A percentile compares a stretch with the other conserved stretches of the same genome.
phyloP scores from a whole-genome alignment of 2,888 invertebrate genomes.

The Urechis unicinctus region DNA sequence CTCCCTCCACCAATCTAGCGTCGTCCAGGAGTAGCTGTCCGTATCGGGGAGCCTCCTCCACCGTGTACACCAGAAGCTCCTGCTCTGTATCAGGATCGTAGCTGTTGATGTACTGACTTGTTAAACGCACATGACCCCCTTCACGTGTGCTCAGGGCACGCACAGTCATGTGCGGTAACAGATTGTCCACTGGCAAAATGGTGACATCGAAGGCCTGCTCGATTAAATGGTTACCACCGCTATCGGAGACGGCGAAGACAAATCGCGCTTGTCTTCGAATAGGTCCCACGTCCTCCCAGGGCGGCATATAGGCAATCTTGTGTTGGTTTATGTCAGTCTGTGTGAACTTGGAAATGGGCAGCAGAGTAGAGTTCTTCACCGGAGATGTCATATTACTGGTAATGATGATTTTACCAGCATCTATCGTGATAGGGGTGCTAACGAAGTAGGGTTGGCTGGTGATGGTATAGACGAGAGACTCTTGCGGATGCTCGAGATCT shows the following conservation, averaged over 20 bases:
- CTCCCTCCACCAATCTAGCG: conserved; percentile 32
- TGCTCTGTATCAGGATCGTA: conserved; percentile 42
- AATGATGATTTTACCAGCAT: conserved; percentile 43
- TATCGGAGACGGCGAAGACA: conserved; percentile 13
- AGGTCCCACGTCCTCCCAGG: conserved; percentile 44
- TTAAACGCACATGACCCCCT: conserved; percentile 42
- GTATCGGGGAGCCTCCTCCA: conserved; percentile 38
- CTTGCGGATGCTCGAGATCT: conserved; percentile 34
- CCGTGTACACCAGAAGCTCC: conserved; percentile 34
- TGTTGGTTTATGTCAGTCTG: conserved; percentile 44
- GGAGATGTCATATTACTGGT: conserved; percentile 33
- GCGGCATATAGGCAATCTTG: conserved; percentile 47
- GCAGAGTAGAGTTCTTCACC: conserved; percentile 27
- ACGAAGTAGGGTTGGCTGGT: conserved; percentile 45
- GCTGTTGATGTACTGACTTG: conserved; percentile 43
- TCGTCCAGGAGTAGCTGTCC: conserved; percentile 44
- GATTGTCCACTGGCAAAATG: conserved; percentile 45
- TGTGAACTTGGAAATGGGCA: conserved; percentile 29
- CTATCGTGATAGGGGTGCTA: conserved; percentile 35
- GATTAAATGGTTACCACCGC: conserved; percentile 5
- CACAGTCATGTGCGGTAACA: conserved; percentile 15
- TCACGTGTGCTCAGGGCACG: conserved; percentile 38
- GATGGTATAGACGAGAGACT: conserved; percentile 34
- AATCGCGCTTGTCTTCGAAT: conserved; percentile 10
- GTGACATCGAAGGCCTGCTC: conserved; percentile 43